Base-by-base conservation (phyloP, 2,113 vertebrate genomes). In the Cavia porcellus region DNA sequence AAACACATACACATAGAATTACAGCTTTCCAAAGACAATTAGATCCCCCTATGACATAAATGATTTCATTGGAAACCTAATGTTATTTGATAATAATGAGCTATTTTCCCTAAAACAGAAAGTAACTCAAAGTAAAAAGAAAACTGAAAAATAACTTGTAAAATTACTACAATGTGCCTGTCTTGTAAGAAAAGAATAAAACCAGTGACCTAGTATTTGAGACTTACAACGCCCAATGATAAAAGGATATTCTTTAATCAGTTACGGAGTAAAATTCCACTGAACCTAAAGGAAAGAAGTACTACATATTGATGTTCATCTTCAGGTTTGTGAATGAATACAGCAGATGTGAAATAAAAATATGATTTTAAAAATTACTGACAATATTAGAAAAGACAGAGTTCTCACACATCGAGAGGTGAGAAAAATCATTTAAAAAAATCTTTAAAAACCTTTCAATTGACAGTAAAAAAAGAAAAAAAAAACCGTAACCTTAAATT, bases 401-500 rank as follows among this genome's bases (percentile, higher is more conserved):
- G 25, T 47, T 9, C 22, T 45, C 66, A 75, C 20, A 62, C 52
- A 88, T 55, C 89, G 66, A 88, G 24, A 47, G 19, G n/a, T 14
- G 84, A 95, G 15, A 42, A 93, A 93, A 84, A 66, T 24, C 19
- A 86, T 75, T 75, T 90, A 85, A 77, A 93, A 96, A 59, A 64
- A 47, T 9, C 19, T 10, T 66, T 7, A 2, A 64, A 64, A 85
- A 19, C 8, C 13, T 82, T 92, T 88, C 45, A 42, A 83, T 25
- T 57, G 30, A 86, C 2, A 66, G 15, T 55, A 74, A 81, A 52
- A 75, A 72, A 83, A 77, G 17, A 68, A 94, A 24, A 87, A 87
- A 55, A n/a, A 72, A 22, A 68, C 3, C 15, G 55, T 38, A 89
- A 45, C 20, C 30, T 77, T 32, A 62, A 15, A 77, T 42, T 57